Evolutionary conservation across 2,797 vertebrate genomes (phyloP).

Genomic region (Eleutherodactylus coqui): DNA sequence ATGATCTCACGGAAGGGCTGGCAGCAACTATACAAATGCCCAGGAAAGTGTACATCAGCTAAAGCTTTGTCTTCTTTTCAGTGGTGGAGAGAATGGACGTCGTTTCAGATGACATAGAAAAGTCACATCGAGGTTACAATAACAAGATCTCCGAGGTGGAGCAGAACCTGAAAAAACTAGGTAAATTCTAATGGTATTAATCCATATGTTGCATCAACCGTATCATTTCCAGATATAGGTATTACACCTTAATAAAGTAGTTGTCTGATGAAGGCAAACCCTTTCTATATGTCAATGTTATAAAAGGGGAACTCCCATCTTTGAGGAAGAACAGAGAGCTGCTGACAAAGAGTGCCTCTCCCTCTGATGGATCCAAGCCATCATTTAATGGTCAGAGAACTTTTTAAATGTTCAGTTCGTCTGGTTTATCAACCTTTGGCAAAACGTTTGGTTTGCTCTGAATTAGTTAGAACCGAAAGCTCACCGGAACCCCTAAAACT

Average conservation of each 20-base stretch:
- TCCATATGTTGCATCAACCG: not conserved
- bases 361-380: not conserved
- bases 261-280: not conserved
- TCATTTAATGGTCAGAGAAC: not conserved
- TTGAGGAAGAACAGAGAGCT: not conserved
- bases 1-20: not conserved
- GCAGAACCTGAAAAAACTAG: slow-evolving; percentile 88
- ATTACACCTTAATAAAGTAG: not conserved
- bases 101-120: slow-evolving; percentile 90
- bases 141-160: slow-evolving; percentile 91
- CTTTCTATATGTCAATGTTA: not conserved
- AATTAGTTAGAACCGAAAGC: no score
- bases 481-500: no score
- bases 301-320: no score
- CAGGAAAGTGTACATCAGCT: not conserved
- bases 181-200: slow-evolving; percentile 74
- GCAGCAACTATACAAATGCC: not conserved
- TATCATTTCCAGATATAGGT: not conserved
- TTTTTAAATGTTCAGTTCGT: no score
- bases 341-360: not conserved
- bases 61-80: slow-evolving; percentile 67
- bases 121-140: slow-evolving; percentile 81
- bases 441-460: no score
- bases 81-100: slow-evolving; percentile 96
- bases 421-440: no score